Evolutionary conservation across 2,888 invertebrate genomes (phyloP).

Genomic region (Synergus umbraculus): DNA sequence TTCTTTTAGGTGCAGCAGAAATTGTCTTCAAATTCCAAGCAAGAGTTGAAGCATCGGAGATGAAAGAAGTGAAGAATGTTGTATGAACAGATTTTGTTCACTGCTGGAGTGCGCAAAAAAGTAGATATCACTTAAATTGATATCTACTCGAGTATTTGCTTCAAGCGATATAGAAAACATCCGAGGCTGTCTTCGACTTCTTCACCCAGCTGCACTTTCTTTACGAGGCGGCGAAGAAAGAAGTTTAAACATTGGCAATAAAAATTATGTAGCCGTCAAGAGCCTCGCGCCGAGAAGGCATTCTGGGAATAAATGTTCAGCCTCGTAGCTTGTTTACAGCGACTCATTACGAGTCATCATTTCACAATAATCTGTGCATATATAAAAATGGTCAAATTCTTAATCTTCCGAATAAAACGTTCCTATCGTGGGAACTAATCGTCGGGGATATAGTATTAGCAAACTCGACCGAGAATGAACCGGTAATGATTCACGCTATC

Average conservation of each 20-base stretch:
- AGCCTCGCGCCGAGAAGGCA: constrained; percentile 22
- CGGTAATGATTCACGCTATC: constrained; percentile 35
- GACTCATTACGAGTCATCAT: constrained; percentile 27
- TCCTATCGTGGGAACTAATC: constrained; percentile 35
- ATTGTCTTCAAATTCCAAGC: too few species aligned
- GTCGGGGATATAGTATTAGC: constrained; percentile 4
- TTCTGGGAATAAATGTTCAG: not conserved
- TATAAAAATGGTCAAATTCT: constrained; percentile 24
- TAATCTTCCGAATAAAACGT: not conserved
- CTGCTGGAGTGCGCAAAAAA: too few species aligned
- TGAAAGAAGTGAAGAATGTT: too few species aligned
- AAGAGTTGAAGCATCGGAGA: too few species aligned
- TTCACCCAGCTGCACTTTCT: too few species aligned
- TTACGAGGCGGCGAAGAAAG: too few species aligned
- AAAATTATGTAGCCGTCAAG: constrained; percentile 13
- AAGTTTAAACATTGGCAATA: not conserved
- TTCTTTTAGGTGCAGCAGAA: not conserved
- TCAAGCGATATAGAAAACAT: too few species aligned
- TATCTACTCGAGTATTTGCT: too few species aligned
- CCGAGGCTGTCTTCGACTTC: too few species aligned
- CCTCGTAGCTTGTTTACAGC: constrained; percentile 16
- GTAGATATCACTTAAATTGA: too few species aligned
- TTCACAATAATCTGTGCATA: constrained; percentile 11
- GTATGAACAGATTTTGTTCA: too few species aligned
- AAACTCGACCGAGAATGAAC: constrained; percentile 21